These are phyloP conservation scores for Lepidurus packardi DNA, from an alignment of 1,140 invertebrate genomes.

Conservation along the genomic window DNA sequence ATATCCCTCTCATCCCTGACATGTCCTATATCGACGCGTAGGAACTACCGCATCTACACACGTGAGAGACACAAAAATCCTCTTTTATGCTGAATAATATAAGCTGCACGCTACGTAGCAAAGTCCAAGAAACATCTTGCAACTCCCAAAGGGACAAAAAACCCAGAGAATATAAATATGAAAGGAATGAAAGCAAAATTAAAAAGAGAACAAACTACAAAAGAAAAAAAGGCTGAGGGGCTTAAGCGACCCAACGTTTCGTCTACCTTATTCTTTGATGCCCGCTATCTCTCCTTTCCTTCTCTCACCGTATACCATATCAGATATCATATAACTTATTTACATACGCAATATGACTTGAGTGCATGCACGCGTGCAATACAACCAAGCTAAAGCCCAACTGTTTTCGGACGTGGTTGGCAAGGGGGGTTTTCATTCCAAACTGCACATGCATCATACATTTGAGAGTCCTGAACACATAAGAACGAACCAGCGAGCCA, in stretches of 20 bases:
- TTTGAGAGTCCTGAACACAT: background rate
- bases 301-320: background rate
- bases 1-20: background rate
- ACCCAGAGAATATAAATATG: background rate
- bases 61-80: background rate
- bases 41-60: background rate
- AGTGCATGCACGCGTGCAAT: conserved; percentile 7
- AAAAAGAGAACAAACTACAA: background rate
- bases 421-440: background rate
- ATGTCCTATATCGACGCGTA: conserved; percentile 9
- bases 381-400: background rate
- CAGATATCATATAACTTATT: conserved; percentile 12
- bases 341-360: conserved; percentile 15
- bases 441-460: background rate
- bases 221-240: background rate
- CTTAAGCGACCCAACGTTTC: conserved; percentile 5
- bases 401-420: background rate
- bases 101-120: background rate
- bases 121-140: background rate
- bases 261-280: background rate
- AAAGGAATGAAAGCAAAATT: background rate
- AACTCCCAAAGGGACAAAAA: background rate
- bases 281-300: background rate
- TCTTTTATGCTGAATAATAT: background rate
- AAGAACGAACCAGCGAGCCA: background rate